These are phyloP conservation scores for Triplophysa siluroides DNA, from an alignment of 2,113 vertebrate genomes.

Conservation along the genomic window DNA sequence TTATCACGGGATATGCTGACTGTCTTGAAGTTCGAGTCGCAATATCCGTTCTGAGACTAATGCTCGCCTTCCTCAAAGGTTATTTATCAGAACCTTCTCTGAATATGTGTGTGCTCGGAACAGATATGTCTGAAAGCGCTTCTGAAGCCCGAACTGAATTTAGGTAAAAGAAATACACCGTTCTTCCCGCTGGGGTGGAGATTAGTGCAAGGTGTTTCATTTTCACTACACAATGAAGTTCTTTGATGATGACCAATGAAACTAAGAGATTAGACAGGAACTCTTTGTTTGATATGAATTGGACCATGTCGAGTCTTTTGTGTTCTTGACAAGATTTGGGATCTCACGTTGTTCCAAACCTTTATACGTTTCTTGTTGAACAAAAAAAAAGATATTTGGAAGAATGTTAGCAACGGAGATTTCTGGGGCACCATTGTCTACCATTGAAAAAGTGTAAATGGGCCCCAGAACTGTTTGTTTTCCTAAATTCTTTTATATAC, in stretches of 20 bases:
- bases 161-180: neutral
- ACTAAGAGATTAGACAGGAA: neutral
- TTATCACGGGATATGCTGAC: constrained; percentile 70
- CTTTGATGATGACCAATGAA: constrained; percentile 16
- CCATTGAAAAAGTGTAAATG: too few relatives aligned
- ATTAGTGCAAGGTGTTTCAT: constrained; percentile 38
- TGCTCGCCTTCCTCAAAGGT: constrained; percentile 25
- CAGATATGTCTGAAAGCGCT: constrained; percentile 16
- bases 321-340: neutral
- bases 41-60: constrained; percentile 24
- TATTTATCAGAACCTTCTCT: constrained; percentile 31
- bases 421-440: too few relatives aligned
- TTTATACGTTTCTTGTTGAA: too few relatives aligned
- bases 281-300: neutral
- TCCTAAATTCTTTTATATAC: too few relatives aligned
- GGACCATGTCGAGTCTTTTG: too few relatives aligned
- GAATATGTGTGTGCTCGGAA: constrained; percentile 22
- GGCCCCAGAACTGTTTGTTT: too few relatives aligned
- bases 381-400: too few relatives aligned
- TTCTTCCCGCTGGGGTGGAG: constrained; percentile 25
- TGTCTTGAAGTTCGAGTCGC: constrained; percentile 59
- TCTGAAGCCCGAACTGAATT: constrained; percentile 4
- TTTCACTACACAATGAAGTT: neutral
- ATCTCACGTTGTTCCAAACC: too few relatives aligned
- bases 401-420: too few relatives aligned